phyloP scores from a whole-genome alignment of 2,113 vertebrate species.

The Burhinus oedicnemus region DNA sequence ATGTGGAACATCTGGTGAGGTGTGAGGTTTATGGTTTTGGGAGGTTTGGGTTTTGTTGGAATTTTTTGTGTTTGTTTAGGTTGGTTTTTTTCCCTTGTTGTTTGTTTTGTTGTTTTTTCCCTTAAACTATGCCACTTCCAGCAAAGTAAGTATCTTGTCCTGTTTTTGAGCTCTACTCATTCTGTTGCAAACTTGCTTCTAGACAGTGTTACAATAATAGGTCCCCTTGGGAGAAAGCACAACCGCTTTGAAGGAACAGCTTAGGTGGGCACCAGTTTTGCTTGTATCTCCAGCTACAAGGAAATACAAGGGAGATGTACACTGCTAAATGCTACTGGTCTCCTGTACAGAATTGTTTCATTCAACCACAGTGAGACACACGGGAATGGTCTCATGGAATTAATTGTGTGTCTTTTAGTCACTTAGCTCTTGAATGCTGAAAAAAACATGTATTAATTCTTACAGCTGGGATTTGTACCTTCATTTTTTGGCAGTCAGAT shows the following conservation, averaged over 20 bases:
- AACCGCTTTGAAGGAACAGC: neutral
- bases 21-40: neutral
- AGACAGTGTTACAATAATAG: fast-evolving
- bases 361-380: neutral
- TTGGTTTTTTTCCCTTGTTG: neutral
- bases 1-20: neutral
- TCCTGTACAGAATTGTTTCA: neutral
- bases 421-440: neutral
- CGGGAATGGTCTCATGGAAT: neutral
- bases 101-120: neutral
- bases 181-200: neutral
- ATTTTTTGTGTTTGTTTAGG: neutral
- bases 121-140: neutral
- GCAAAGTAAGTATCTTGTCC: neutral
- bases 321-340: neutral
- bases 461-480: neutral
- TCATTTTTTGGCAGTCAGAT: neutral
- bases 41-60: neutral
- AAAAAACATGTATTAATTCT: neutral
- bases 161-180: neutral
- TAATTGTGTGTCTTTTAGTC: neutral
- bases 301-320: neutral
- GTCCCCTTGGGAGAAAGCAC: neutral
- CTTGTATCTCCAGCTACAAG: neutral
- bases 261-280: neutral